Evolutionary conservation across 2,888 invertebrate species (phyloP), one percentile per base, ranked within the genome.

Genomic region (Epistrophe eligans): DNA sequence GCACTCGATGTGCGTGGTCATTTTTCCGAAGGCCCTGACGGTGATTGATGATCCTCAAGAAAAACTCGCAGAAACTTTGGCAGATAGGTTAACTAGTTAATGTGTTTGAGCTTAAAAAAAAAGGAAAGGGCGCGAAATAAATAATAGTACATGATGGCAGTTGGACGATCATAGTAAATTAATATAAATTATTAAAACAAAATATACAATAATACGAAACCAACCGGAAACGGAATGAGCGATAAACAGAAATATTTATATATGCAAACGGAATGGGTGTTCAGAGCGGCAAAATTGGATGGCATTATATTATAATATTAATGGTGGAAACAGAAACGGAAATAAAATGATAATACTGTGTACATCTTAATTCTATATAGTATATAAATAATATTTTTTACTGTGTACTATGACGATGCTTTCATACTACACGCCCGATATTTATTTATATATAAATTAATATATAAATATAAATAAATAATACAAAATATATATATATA

Each of bases 1-100:
- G 95, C 97, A 90, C 94, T 99, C 88, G 98, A 98, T 93, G 98
- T 97, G 88, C 95, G 96, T 71, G 92, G 92, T 32, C 93, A 93
- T 89, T 93, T 93, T 84, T 92, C 92, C 70, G 93, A 93, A 90
- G 93, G 92, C 67, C 92, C 93, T 83, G 93, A 93, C 90, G 92
- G 92, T 91, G 93, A 93, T 92, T 93, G 93, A 93, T 93, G 92
- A 92, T 91, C 91, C 90, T 58, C 88, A 77, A 88, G 43, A 62
- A 43, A 48, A 35, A 76, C 77, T 82, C 89, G 88, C 89, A 89
- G 90, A 90, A 89, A 89, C 88, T 81, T 89, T 76, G 87, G 87
- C 70, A 74, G 77, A 72, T 81, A 88, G 57, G 84, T 71, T 89
- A 79, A 77, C 66, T 89, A 88, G 79, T 70, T 71, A 77, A 74